phyloP scores from a whole-genome alignment of 2,113 vertebrate genomes.

The Vulpes lagopus region DNA sequence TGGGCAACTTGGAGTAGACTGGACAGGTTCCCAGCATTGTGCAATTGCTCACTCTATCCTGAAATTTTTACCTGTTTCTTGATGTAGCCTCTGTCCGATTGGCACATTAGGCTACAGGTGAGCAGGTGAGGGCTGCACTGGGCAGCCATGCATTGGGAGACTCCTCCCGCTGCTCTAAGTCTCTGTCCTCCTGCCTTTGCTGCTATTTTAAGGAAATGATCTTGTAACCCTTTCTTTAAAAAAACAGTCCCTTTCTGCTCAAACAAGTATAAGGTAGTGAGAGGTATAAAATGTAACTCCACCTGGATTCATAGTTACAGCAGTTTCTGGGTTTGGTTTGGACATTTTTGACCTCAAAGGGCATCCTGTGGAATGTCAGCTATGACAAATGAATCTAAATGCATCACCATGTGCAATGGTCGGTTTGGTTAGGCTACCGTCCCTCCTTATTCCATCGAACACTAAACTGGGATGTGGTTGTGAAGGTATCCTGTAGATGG shows the following conservation, averaged over 20 bases:
- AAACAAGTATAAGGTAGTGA: not conserved
- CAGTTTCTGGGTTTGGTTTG: not conserved
- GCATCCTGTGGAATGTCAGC: not conserved
- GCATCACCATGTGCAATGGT: not conserved
- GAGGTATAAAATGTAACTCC: not conserved
- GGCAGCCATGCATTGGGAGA: not conserved
- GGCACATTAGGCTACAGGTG: no score
- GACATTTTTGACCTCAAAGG: not conserved
- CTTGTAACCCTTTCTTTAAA: not conserved
- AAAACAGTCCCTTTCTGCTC: not conserved
- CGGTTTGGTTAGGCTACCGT: not conserved
- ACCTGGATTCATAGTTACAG: not conserved
- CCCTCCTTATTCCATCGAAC: not conserved
- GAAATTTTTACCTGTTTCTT: not conserved
- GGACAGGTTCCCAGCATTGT: not conserved
- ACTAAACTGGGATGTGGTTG: not conserved
- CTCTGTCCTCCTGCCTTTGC: not conserved
- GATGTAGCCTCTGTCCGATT: not conserved
- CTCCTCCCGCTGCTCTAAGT: not conserved
- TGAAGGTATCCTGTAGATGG: not conserved
- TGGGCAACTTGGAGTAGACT: not conserved
- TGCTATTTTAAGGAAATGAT: not conserved
- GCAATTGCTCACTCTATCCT: not conserved
- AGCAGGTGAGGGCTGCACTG: not conserved
- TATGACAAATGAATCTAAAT: not conserved